Base-by-base conservation (phyloP, 2,113 vertebrate species). In the Antechinus stuartii region DNA sequence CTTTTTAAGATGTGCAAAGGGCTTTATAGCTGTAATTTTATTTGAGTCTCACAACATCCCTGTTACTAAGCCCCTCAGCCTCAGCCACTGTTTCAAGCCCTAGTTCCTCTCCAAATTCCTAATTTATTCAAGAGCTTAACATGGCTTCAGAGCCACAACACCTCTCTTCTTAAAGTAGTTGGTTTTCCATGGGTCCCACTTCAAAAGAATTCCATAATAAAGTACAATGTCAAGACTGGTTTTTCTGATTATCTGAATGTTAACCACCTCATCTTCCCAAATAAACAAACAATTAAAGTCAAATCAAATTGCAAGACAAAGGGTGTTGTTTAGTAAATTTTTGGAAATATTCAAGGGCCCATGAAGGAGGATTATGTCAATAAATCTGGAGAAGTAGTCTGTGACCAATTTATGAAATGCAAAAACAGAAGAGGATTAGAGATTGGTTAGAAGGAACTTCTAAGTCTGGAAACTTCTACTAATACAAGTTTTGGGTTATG, bases 181-280 rank as follows among this genome's bases (percentile, higher is more conserved):
- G 96, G 98, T 49, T 98, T 99, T 96, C 98, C 98, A 84, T 98
- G 98, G 35, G 97, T 99, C 14, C 98, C 98, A 3, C 95, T 98
- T 47, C 98, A 98, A 97, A 99, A 98, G 90, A 99, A 98, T 92
- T 99, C 99, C 14, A 99, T 99, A 99, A 99, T 99, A 1, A 99
- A 99, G 96, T 99, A 99, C 96, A 99, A 99, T 53, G 99, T 99
- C 47, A 99, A 99, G 98, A 99, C 99, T 0, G 97, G 99, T 26
- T 98, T 98, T 0, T 95, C 98, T 23, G 99, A 99, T n/a, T 98
- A 97, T 95, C 7, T 97, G 27, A 96, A 97, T 7, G 98, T 97
- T 4, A 98, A 98, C 49, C 49, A 49, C 49, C 49, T 49, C 49
- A 49, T 5, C 49, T 49, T 5, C 49, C 49, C 49, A 49, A 49